phyloP scores from a whole-genome alignment of 2,797 vertebrate genomes.

The Parotocinclus haroldoi region DNA sequence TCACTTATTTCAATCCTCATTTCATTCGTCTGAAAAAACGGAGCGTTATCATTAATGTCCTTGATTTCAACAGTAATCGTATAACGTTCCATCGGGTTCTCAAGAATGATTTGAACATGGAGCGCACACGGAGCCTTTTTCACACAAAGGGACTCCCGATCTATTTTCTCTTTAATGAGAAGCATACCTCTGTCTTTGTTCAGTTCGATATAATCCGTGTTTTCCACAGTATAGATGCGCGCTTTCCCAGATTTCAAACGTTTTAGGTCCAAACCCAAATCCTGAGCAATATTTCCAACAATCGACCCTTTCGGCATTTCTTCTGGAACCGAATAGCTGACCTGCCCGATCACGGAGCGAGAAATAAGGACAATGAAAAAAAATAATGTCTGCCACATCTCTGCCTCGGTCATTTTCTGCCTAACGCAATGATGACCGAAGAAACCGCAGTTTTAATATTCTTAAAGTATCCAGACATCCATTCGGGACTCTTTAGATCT shows the following conservation, averaged over 20 bases:
- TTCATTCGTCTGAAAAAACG: slow-evolving; percentile 49
- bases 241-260: slow-evolving; percentile 51
- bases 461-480: neutral
- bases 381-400: slow-evolving; percentile 51
- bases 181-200: slow-evolving; percentile 51
- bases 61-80: slow-evolving; percentile 57
- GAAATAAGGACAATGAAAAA: slow-evolving; percentile 47
- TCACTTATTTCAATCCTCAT: slow-evolving; percentile 41
- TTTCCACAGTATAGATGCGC: slow-evolving; percentile 55
- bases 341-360: too few relatives aligned
- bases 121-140: slow-evolving; percentile 52
- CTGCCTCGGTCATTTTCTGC: neutral
- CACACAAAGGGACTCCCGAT: slow-evolving; percentile 59
- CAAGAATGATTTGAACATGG: slow-evolving; percentile 54
- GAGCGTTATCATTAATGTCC: slow-evolving; percentile 64
- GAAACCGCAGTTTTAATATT: neutral
- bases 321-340: too few relatives aligned
- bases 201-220: slow-evolving; percentile 55
- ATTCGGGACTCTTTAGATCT: neutral
- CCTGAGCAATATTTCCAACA: too few relatives aligned
- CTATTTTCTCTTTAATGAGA: slow-evolving; percentile 58
- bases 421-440: neutral
- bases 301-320: too few relatives aligned
- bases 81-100: slow-evolving; percentile 58
- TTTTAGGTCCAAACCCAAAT: slow-evolving; percentile 57